Percentiles rank a stretch among this genome's conserved stretches.
phyloP scores from a whole-genome alignment of 1,140 invertebrate genomes.

The Trachymyrmex cornetzi region DNA sequence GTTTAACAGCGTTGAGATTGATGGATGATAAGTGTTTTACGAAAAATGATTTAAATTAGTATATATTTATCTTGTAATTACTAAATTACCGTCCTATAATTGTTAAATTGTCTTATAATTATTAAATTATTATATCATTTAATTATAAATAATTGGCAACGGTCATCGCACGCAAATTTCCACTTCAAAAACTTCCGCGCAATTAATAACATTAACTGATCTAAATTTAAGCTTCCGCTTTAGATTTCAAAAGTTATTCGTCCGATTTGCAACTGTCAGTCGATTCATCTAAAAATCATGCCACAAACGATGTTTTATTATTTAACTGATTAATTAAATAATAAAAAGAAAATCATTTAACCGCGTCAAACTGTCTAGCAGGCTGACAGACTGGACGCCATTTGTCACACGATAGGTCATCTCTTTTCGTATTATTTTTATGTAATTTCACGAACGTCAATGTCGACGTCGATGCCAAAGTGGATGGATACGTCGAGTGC shows the following conservation, averaged over 20 bases:
- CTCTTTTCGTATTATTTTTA: conserved; percentile 5
- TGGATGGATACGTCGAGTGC: conserved; percentile 3
- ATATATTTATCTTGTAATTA: background rate
- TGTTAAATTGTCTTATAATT: background rate
- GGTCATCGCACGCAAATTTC: background rate
- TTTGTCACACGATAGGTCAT: background rate
- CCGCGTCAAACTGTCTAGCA: background rate
- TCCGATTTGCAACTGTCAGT: background rate
- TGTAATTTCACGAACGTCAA: conserved; percentile 34
- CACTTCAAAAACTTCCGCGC: too few relatives aligned
- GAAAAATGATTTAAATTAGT: background rate
- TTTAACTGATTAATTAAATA: background rate
- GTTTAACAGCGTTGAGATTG: background rate
- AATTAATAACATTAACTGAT: background rate
- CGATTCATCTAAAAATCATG: background rate
- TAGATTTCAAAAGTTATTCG: background rate
- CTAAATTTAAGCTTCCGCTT: background rate
- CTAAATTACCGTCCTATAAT: too few relatives aligned
- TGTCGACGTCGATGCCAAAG: conserved; percentile 33
- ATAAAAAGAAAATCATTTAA: background rate
- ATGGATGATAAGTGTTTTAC: background rate
- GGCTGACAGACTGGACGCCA: conserved; percentile 22
- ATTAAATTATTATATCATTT: background rate
- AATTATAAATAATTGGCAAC: background rate
- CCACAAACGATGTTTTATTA: background rate